These are phyloP conservation scores for Hyla sarda DNA, from an alignment of 2,113 vertebrate species.

Conservation along the genomic window DNA sequence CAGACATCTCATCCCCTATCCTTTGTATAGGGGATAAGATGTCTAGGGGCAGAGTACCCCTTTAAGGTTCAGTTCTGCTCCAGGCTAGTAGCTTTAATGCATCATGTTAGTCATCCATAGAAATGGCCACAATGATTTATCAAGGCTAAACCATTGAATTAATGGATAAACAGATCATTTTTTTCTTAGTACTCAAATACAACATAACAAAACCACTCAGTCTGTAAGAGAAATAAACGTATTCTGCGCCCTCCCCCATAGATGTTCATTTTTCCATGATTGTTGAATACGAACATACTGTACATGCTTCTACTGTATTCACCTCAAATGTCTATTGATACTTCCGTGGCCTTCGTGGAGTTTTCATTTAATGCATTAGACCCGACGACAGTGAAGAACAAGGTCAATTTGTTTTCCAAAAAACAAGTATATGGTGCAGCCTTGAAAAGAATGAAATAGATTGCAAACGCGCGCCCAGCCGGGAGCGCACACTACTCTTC, in stretches of 20 bases:
- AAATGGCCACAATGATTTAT: neutral
- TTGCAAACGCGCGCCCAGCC: neutral
- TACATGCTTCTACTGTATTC: too few relatives aligned
- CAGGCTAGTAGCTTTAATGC: neutral
- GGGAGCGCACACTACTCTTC: neutral
- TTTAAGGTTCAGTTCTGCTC: too few relatives aligned
- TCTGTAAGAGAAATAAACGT: neutral
- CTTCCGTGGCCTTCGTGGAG: neutral
- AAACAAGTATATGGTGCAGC: neutral
- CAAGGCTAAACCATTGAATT: too few relatives aligned
- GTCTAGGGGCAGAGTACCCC: too few relatives aligned
- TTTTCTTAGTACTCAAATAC: neutral
- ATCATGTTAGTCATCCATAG: neutral
- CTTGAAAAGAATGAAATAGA: conserved; percentile 17
- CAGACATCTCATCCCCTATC: too few relatives aligned
- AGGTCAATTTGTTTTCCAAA: neutral
- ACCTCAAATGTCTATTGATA: neutral
- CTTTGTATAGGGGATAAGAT: too few relatives aligned
- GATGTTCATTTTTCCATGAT: neutral
- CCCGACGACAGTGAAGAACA: neutral
- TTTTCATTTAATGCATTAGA: conserved; percentile 6
- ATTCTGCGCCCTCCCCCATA: neutral
- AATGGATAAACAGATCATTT: neutral
- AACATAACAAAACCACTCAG: neutral
- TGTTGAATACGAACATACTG: neutral